Conservation (phyloP, 92 coral and sea anemone genomes). For the Porites rus region DNA sequence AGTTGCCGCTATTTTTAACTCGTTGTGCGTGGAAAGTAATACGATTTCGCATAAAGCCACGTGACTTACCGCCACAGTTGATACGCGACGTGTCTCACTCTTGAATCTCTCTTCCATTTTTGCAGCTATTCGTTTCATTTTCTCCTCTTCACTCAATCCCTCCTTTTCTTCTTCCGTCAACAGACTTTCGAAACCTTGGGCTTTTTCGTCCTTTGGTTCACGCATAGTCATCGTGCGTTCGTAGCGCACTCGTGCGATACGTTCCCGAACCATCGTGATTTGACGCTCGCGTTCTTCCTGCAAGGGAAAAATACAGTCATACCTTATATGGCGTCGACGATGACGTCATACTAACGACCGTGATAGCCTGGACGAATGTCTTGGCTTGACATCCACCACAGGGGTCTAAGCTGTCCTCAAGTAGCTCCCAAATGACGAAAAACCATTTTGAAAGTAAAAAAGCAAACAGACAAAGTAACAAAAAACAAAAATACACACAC, state of each 20-base stretch:
- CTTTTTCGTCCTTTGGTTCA: conserved; percentile 84
- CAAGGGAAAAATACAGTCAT: not conserved
- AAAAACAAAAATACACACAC: not conserved
- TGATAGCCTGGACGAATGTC: no score
- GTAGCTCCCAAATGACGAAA: no score
- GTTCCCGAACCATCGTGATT: conserved; percentile 94
- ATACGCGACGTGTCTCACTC: conserved; percentile 78
- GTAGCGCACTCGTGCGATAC: conserved; percentile 95
- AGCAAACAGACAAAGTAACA: not conserved
- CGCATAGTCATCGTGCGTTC: conserved; percentile 98
- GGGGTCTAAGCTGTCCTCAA: no score
- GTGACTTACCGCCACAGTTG: conserved; percentile 54
- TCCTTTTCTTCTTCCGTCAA: conserved; percentile 86
- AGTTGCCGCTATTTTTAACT: no score
- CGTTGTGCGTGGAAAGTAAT: no score
- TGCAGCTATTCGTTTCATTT: conserved; percentile 96
- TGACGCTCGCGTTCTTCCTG: conserved; percentile 98
- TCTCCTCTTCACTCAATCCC: conserved; percentile 91
- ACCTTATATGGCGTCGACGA: no score
- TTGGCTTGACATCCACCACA: no score
- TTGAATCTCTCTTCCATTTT: conserved; percentile 98
- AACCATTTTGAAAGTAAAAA: not conserved
- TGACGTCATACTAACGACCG: no score
- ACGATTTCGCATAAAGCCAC: no score
- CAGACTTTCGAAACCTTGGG: conserved; percentile 90